Conservation (phyloP, 1,140 invertebrate species). For the Drosophila novamexicana region DNA sequence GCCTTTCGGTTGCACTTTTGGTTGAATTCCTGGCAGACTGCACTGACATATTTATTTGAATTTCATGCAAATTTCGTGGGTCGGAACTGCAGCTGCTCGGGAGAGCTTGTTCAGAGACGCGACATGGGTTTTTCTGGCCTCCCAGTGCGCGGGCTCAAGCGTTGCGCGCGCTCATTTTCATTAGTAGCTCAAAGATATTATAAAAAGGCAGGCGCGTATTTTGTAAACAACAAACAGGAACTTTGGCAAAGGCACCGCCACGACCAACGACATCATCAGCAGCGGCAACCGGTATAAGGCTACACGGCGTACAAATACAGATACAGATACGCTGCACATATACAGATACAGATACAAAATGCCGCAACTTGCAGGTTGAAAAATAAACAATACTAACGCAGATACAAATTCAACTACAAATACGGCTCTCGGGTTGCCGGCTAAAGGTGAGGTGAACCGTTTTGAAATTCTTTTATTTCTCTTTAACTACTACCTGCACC, state of each 20-base stretch:
- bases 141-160: conserved; percentile 9
- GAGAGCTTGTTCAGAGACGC: background rate
- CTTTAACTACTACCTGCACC: conserved; percentile 60
- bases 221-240: conserved; percentile 75
- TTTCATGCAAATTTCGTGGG: conserved; percentile 75
- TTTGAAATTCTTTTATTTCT: conserved; percentile 57
- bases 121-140: conserved; percentile 1
- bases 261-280: conserved; percentile 20
- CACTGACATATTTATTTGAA: conserved; percentile 80
- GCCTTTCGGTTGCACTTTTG: conserved; percentile 11
- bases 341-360: conserved; percentile 64
- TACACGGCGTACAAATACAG: conserved; percentile 20
- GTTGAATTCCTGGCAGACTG: conserved; percentile 57
- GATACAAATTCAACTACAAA: conserved; percentile 7
- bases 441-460: conserved; percentile 48
- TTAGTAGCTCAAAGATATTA: conserved; percentile 35
- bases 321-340: conserved; percentile 21
- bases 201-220: conserved; percentile 55
- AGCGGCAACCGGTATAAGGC: conserved; percentile 52
- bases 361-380: conserved; percentile 71
- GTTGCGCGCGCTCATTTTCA: conserved; percentile 50
- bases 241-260: conserved; percentile 40
- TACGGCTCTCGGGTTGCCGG: background rate
- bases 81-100: conserved; percentile 11
- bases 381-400: conserved; percentile 27